These are phyloP conservation scores for Rhinichthys klamathensis DNA, from an alignment of 2,113 vertebrate genomes.

Conservation along the genomic window DNA sequence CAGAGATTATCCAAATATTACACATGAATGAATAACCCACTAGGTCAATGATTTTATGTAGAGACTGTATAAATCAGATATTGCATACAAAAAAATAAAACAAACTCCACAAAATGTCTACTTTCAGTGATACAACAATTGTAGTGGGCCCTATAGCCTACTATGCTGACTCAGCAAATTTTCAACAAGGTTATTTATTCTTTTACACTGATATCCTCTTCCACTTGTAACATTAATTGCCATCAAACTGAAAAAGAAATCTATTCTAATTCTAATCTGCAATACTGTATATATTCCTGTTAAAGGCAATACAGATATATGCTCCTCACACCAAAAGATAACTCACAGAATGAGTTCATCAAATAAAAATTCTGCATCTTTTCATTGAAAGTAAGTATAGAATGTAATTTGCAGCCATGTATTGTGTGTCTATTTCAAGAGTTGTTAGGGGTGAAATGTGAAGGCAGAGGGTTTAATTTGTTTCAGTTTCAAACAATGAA, in stretches of 20 bases:
- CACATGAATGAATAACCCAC: neutral
- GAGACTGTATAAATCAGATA: neutral
- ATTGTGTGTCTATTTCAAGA: neutral
- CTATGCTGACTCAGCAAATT: conserved; percentile 14
- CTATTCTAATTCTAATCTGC: no score
- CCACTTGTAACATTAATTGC: neutral
- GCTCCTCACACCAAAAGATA: neutral
- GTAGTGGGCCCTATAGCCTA: neutral
- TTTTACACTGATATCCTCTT: neutral
- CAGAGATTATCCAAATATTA: neutral
- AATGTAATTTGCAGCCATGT: neutral
- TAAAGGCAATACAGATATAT: neutral
- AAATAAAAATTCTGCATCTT: neutral
- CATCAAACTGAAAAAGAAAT: neutral
- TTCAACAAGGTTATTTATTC: neutral
- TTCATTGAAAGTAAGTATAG: neutral
- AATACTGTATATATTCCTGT: neutral
- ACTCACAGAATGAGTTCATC: neutral
- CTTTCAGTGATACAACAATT: neutral
- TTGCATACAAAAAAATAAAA: neutral
- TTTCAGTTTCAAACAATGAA: neutral
- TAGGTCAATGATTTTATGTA: neutral
- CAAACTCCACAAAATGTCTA: neutral
- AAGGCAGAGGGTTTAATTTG: neutral
- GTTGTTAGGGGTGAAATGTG: neutral